Base-by-base conservation (phyloP, 2,797 vertebrate genomes). In the Hapalemur alaotrensis region DNA sequence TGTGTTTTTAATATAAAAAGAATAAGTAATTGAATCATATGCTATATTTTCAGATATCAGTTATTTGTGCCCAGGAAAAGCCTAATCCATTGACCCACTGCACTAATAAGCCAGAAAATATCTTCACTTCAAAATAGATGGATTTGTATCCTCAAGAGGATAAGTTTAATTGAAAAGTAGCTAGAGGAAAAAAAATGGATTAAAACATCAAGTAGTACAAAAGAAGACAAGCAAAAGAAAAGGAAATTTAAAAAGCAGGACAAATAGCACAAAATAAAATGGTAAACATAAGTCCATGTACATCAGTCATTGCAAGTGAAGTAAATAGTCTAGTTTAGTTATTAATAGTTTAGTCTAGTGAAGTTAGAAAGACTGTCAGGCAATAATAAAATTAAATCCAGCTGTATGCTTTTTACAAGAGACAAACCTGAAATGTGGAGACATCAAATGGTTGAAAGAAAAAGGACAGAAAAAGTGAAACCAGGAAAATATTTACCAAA, bases 91-190 rank as follows among this genome's bases (percentile, higher is more conserved):
- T 86, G 59, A 59, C 10, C 5, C 28, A 50, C 13, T 75, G 23
- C 23, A 91, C 32, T 82, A 72, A 46, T 61, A 86, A 67, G 38
- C 18, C 81, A 69, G 41, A 76, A 87, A 83, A 91, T 54, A 82
- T 22, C 30, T 94, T 57, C 17, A 65, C 63, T 94, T 54, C n/a
- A 92, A 79, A 94, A 25, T 48, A 84, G 67, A 63, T 90, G 48
- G 5, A 35, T 50, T 52, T 7, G 38, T 13, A 86, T 43, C 14
- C 22, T 25, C 3, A 90, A 67, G 14, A 79, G 41, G 22, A 80
- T 73, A 20, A 32, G 30, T 75, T 75, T 75, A 75, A 91, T 65
- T 90, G 22, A 90, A 96, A 90, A 93, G 41, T 59, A 80, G 25
- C n/a, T 78, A 35, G 28, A 92, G n/a, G n/a, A 23, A 52, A 83